Conservation (phyloP, 2,797 vertebrate genomes). For the Ctenopoma kingsleyae region DNA sequence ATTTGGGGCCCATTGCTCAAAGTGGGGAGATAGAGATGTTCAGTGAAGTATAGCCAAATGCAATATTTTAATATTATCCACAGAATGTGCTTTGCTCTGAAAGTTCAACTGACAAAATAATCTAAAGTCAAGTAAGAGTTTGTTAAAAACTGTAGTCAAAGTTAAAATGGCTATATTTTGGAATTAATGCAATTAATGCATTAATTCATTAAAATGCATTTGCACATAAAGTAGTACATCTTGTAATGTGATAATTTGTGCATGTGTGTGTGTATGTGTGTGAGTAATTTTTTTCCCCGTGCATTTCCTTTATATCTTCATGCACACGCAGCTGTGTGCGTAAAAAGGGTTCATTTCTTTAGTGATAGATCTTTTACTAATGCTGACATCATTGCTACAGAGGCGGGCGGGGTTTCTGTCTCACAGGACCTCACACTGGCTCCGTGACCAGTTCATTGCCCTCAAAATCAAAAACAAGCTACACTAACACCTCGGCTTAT, state of each 20-base stretch:
- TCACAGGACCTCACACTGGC: slow-evolving; percentile 57
- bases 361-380: slow-evolving; percentile 33
- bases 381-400: slow-evolving; percentile 63
- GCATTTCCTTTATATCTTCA: not conserved
- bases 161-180: not conserved
- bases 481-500: not conserved
- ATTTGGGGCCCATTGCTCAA: not conserved
- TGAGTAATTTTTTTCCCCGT: not conserved
- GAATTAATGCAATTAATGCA: not conserved
- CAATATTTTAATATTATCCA: not conserved
- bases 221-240: not conserved
- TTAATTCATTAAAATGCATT: not conserved
- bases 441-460: slow-evolving; percentile 40
- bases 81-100: not conserved
- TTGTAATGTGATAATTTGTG: not conserved
- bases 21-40: slow-evolving; percentile 17
- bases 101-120: not conserved
- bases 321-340: slow-evolving; percentile 3
- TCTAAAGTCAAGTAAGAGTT: too few relatives aligned
- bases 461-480: slow-evolving; percentile 53
- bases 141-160: too few relatives aligned
- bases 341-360: slow-evolving; percentile 12
- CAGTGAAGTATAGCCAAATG: not conserved
- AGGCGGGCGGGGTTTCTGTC: slow-evolving; percentile 58
- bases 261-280: not conserved